Base-by-base conservation (phyloP, 2,888 invertebrate genomes). In the Sericinus montela region DNA sequence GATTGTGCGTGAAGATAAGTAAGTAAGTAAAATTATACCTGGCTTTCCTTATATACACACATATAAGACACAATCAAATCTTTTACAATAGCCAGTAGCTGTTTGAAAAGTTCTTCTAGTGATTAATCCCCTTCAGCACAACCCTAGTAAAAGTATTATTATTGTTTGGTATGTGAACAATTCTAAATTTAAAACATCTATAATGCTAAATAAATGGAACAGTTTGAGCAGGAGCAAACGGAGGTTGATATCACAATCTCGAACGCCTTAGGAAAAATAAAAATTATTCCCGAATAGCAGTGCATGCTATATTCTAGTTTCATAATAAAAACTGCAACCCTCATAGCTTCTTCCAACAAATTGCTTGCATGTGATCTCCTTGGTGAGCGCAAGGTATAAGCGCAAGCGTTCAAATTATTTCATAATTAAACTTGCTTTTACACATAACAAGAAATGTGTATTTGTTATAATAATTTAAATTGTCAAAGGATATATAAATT, bases 341-440 rank as follows among this genome's bases (percentile, higher is more conserved):
- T 48, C 70, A 72, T 77, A 76, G 75, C 69, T 75, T 76, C 65
- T 62, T 67, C 62, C 64, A 68, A 77, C 77, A 78, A 80, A 80
- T 77, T 71, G 77, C 65, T 68, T 77, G 75, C 75, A 80, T 79
- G 69, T 73, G 78, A 79, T 80, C 72, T 72, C 65, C 57, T 53
- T 36, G 58, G 48, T 25, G 58, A 69, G 65, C 51, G 0, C 48
- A 69, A 68, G 60, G 42, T 15, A 57, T 0, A 56, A 54, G 56
- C 56, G 52, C 6, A 10, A 55, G 59, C 56, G 57, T 43, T 40
- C 43, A 7, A n/a, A 9, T 15, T 30, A 11, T 35, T 14, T 37
- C 1, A 32, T 29, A 28, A 36, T 36, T 23, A 32, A 19, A 19
- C 19, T 19, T 19, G 19, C 19, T 19, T 19, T 19, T 19, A 19